Evolutionary conservation across 2,113 vertebrate species (phyloP).

Genomic region (Acanthisitta chloris): DNA sequence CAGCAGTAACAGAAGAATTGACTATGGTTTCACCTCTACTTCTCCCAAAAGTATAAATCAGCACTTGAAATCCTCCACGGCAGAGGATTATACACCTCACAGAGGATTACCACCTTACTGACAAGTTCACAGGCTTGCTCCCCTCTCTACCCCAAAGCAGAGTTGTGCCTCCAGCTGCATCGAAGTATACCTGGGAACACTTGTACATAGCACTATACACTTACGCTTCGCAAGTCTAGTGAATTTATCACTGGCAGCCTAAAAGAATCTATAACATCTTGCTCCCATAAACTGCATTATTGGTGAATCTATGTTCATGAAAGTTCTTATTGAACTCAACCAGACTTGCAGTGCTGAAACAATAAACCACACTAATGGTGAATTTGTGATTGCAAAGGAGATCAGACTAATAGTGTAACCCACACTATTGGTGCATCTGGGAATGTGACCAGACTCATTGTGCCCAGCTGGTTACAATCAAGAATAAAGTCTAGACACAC

Average conservation of each 20-base stretch:
- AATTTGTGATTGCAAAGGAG: background rate
- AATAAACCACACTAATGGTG: background rate
- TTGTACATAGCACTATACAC: background rate
- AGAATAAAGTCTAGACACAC: too few species aligned
- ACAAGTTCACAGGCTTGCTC: background rate
- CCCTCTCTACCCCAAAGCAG: background rate
- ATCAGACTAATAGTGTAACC: background rate
- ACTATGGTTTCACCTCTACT: fast-evolving
- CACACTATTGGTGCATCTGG: background rate
- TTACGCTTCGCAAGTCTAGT: too few species aligned
- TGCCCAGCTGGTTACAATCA: background rate
- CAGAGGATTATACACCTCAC: too few species aligned
- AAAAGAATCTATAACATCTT: too few species aligned
- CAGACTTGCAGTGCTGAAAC: background rate
- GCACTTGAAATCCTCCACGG: background rate
- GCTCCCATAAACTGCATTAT: background rate
- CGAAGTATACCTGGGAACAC: background rate
- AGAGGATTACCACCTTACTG: background rate
- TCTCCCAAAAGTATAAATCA: background rate
- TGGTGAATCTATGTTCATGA: background rate
- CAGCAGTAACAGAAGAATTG: background rate
- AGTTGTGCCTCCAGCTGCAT: background rate
- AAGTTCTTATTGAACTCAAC: background rate
- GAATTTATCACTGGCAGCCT: too few species aligned
- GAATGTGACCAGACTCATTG: background rate